These are phyloP conservation scores for Zophobas morio DNA, from an alignment of 1,140 invertebrate species.

Conservation along the genomic window DNA sequence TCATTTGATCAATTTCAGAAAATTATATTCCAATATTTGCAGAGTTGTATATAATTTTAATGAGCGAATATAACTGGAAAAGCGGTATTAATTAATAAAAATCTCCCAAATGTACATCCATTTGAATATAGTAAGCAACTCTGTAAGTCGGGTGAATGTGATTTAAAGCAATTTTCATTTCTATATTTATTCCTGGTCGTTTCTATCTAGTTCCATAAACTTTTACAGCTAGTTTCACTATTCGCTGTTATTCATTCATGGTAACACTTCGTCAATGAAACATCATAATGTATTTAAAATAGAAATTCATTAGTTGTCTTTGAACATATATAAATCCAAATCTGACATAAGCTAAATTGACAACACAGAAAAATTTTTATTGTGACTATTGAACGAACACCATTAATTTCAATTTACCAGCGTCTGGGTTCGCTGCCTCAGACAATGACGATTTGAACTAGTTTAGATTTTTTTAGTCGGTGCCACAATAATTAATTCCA, in stretches of 20 bases:
- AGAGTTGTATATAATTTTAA: conserved; percentile 12
- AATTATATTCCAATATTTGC: neutral
- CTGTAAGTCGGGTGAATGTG: conserved; percentile 8
- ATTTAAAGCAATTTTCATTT: conserved; percentile 9
- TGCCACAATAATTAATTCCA: conserved; percentile 8
- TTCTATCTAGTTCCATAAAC: conserved; percentile 1
- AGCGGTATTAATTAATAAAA: conserved; percentile 12
- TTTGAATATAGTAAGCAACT: neutral
- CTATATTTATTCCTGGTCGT: conserved; percentile 8
- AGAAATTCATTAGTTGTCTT: conserved; percentile 5
- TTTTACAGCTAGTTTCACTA: too few species aligned
- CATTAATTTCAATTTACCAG: conserved; percentile 34
- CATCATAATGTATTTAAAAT: neutral
- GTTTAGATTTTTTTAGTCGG: conserved; percentile 3
- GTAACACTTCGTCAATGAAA: too few species aligned
- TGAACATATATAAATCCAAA: conserved; percentile 22
- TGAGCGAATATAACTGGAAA: neutral
- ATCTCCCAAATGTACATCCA: conserved; percentile 5
- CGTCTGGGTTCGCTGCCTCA: neutral
- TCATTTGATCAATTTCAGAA: conserved; percentile 10
- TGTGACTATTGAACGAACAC: conserved; percentile 6
- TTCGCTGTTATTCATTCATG: too few species aligned
- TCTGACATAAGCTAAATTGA: conserved; percentile 37
- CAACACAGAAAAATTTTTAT: conserved; percentile 30
- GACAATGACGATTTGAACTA: conserved; percentile 8